These are phyloP conservation scores for Drosophila truncata DNA, from an alignment of 1,140 invertebrate species.

Conservation along the genomic window DNA sequence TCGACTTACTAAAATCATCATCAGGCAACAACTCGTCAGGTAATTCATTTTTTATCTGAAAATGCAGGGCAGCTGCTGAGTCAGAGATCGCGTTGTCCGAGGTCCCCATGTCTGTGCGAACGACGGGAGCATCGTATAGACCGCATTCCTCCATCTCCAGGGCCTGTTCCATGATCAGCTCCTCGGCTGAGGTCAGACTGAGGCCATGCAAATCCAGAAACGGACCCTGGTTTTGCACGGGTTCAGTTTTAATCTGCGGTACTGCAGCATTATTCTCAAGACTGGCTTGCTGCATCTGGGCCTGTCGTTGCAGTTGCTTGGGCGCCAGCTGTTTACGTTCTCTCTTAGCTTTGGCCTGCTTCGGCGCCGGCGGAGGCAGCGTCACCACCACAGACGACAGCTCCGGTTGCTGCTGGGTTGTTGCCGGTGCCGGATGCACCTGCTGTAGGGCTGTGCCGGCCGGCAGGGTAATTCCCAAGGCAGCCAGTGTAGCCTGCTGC, in stretches of 20 bases:
- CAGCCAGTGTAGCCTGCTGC: conserved; percentile 67
- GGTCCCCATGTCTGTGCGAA: conserved; percentile 60
- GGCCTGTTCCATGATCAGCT: conserved; percentile 83
- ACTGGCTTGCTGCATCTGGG: conserved; percentile 3
- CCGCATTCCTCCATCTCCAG: conserved; percentile 84
- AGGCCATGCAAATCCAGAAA: conserved; percentile 75
- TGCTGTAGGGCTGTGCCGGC: conserved; percentile 69
- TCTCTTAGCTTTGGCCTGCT: conserved; percentile 71
- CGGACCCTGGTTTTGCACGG: conserved; percentile 48
- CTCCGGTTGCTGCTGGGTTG: conserved; percentile 24
- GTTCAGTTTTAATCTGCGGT: conserved; percentile 74
- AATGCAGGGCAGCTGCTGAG: conserved; percentile 78
- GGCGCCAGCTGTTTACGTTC: conserved; percentile 76
- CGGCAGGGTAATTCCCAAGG: conserved; percentile 68
- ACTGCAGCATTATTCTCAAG: conserved; percentile 15
- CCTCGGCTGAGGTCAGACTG: conserved; percentile 82
- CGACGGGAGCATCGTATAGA: conserved; percentile 60
- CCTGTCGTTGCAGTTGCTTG: conserved; percentile 72
- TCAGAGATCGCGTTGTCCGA: conserved; percentile 81
- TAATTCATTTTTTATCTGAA: conserved; percentile 80
- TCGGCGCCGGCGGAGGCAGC: conserved; percentile 42
- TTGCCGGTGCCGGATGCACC: conserved; percentile 45
- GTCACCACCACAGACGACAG: conserved; percentile 21
- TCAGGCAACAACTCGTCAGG: conserved; percentile 68
- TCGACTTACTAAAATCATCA: conserved; percentile 76